phyloP scores from a whole-genome alignment of 2,888 invertebrate genomes.

The Argyresthia goedartella region DNA sequence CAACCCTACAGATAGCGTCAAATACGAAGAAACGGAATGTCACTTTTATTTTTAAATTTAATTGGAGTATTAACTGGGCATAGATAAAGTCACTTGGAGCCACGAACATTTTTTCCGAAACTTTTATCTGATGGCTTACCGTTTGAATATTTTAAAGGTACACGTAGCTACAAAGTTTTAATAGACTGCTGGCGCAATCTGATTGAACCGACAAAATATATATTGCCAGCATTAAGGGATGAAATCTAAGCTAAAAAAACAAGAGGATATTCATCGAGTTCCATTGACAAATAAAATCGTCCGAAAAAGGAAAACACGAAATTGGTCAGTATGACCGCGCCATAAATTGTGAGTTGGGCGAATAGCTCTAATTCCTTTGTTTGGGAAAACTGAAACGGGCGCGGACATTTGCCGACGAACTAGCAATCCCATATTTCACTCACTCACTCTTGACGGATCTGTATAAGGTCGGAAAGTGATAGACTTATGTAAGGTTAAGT shows the following conservation, averaged over 20 bases:
- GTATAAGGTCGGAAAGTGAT: slow-evolving; percentile 43
- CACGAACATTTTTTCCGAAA: slow-evolving; percentile 37
- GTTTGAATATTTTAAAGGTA: slow-evolving; percentile 58
- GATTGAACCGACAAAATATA: slow-evolving; percentile 38
- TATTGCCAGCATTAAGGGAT: slow-evolving; percentile 14
- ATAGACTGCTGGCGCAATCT: slow-evolving; percentile 55
- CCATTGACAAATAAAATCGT: slow-evolving; percentile 5
- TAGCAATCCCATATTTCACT: slow-evolving; percentile 51
- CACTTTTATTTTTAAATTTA: slow-evolving; percentile 55
- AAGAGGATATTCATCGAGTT: slow-evolving; percentile 9
- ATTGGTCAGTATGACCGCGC: slow-evolving; percentile 45
- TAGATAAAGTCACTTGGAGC: slow-evolving; percentile 56
- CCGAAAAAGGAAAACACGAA: slow-evolving; percentile 29
- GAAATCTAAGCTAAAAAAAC: slow-evolving; percentile 29
- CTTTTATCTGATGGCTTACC: slow-evolving; percentile 65
- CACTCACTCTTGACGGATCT: slow-evolving; percentile 51
- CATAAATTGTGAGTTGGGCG: slow-evolving; percentile 52
- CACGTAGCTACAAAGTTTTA: slow-evolving; percentile 56
- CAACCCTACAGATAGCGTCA: slow-evolving; percentile 15
- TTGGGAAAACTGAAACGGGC: slow-evolving; percentile 59
- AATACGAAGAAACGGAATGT: slow-evolving; percentile 33
- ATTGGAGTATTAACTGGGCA: slow-evolving; percentile 64
- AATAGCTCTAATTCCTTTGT: slow-evolving; percentile 62
- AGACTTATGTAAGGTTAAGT: slow-evolving; percentile 27
- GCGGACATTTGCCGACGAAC: slow-evolving; percentile 30